These are phyloP conservation scores for Scomber scombrus DNA, from an alignment of 2,113 vertebrate species.

Conservation along the genomic window DNA sequence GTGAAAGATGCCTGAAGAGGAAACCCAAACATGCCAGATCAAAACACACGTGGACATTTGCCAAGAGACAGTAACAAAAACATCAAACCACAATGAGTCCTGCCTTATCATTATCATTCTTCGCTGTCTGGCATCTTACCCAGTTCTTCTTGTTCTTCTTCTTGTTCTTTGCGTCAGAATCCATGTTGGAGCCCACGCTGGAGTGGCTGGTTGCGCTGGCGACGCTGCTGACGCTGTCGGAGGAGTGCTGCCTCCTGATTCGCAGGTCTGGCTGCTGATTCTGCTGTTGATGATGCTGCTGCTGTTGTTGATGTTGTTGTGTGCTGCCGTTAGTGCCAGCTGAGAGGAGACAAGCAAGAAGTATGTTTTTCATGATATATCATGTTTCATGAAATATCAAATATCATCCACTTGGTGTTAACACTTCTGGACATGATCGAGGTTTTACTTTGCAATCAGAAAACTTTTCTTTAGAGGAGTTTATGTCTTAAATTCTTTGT, in stretches of 20 bases:
- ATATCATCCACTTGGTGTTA: neutral
- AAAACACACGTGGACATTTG: slow-evolving; percentile 1
- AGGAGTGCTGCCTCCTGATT: slow-evolving; percentile 96
- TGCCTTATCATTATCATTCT: neutral
- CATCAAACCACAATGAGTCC: neutral
- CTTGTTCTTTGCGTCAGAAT: slow-evolving; percentile 90
- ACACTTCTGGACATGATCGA: too few relatives aligned
- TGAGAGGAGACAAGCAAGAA: slow-evolving; percentile 17
- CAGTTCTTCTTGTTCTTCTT: slow-evolving; percentile 99
- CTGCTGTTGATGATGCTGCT: slow-evolving; percentile 83
- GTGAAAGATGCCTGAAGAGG: slow-evolving; percentile 78
- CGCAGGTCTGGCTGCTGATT: slow-evolving; percentile 91
- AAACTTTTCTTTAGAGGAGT: too few relatives aligned
- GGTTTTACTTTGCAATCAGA: too few relatives aligned
- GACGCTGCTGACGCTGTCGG: slow-evolving; percentile 97
- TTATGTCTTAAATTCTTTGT: too few relatives aligned
- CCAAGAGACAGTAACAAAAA: slow-evolving; percentile 29
- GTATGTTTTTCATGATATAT: too few relatives aligned
- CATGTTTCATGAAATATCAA: neutral
- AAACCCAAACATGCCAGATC: slow-evolving; percentile 58
- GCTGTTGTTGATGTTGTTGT: slow-evolving; percentile 87
- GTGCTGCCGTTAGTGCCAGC: slow-evolving; percentile 74
- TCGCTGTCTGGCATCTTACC: slow-evolving; percentile 82
- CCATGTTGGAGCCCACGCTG: slow-evolving; percentile 96
- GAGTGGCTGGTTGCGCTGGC: slow-evolving; percentile 98